Evolutionary conservation across 2,888 invertebrate species (phyloP), one percentile per base, ranked within the genome.

Genomic region (Dynastes tityus): DNA sequence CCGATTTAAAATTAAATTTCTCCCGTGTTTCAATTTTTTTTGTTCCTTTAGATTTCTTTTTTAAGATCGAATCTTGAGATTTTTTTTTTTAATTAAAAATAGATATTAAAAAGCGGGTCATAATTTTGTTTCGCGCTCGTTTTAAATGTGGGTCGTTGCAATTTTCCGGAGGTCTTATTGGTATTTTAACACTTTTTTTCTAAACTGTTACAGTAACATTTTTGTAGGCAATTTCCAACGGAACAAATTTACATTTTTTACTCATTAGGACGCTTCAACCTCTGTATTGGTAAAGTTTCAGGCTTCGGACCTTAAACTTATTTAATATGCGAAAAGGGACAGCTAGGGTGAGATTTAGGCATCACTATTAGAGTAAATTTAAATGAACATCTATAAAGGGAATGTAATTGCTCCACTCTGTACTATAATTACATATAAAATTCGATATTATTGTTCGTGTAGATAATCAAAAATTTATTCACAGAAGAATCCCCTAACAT

Each of bases 1-100:
- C 61, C 61, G 61, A 22, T 67, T 67, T n/a, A 16, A 45, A 67
- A 67, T 67, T 67, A 67, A 67, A 67, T 67, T 67, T 67, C 45
- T 22, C 22, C 45, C n/a, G n/a, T n/a, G 55, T 55, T 55, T 55
- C n/a, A 2, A 16, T 55, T 22, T 55, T 53, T 16, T 16, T 22
- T 55, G 16, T 55, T 55, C 22, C n/a, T 16, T 16, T 45, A 55
- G 16, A 55, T 55, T 55, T 6, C 45, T 45, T 45, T 45, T 45
- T 45, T 45, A 45, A 45, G 45, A 45, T 45, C 45, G 45, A 45
- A 45, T 45, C 8, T 8, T 45, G 55, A 53, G 2, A 22, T 53
- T 13, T n/a, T 55, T 55, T 55, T 16, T n/a, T 55, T 55, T 55
- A 55, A 55, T 55, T 22, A 55, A 55, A 55, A 55, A 55, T 55